Conservation (phyloP, 2,888 invertebrate genomes). For the Chorisops tibialis region DNA sequence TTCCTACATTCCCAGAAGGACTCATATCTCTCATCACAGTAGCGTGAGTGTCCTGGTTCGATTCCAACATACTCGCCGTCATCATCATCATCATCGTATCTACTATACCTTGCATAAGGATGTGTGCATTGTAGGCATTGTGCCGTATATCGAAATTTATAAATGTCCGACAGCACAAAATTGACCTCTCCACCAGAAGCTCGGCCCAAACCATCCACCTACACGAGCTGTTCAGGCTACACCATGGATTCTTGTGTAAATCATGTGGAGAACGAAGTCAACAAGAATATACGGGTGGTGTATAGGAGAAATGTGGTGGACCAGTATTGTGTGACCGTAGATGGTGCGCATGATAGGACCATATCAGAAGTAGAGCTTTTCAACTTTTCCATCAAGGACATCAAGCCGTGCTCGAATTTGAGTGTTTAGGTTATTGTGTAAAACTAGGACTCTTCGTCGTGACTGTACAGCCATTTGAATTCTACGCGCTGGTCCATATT, state of each 20-base stretch:
- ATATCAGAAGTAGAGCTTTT: constrained; percentile 4
- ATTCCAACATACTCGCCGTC: background rate
- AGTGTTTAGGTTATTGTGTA: constrained; percentile 10
- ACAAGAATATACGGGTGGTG: no score
- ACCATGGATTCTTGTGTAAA: no score
- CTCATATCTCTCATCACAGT: background rate
- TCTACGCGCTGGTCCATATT: background rate
- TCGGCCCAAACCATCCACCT: no score
- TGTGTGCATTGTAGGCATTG: no score
- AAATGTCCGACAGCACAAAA: no score
- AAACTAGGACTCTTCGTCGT: background rate
- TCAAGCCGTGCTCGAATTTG: background rate
- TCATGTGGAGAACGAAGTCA: no score
- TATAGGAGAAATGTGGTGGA: no score
- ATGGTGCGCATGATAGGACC: constrained; percentile 2
- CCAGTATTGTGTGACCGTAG: no score
- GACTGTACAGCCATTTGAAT: constrained; percentile 10
- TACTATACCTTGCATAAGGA: constrained; percentile 20
- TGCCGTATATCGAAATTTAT: no score
- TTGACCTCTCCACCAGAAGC: no score
- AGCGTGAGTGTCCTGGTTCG: constrained; percentile 14
- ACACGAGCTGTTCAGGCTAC: no score
- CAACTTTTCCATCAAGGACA: constrained; percentile 15
- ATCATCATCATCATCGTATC: constrained; percentile 2
- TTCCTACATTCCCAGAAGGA: no score